Evolutionary conservation across 2,113 vertebrate species (phyloP).

Genomic region (Pholis gunnellus): DNA sequence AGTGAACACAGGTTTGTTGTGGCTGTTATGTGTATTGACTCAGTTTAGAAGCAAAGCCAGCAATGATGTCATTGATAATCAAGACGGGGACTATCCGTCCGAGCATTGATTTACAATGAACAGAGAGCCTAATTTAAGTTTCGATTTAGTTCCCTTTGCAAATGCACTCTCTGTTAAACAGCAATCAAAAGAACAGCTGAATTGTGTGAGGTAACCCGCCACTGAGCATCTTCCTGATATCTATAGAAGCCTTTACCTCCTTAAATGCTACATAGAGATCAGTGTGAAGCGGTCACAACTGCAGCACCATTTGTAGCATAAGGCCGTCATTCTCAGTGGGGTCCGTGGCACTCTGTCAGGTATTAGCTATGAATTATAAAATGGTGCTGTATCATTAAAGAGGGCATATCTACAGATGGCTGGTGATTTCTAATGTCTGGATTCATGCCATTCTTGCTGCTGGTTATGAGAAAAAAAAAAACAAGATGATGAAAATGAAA

Average conservation of each 20-base stretch:
- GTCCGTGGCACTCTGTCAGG: too few species aligned
- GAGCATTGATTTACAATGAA: conserved; percentile 9
- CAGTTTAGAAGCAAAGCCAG: neutral
- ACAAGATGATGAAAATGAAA: neutral
- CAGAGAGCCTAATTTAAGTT: neutral
- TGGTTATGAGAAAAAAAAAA: neutral
- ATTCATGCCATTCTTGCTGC: neutral
- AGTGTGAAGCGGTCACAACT: neutral
- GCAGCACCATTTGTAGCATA: neutral
- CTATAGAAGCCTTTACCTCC: neutral
- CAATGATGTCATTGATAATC: neutral
- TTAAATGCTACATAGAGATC: too few species aligned
- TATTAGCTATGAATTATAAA: too few species aligned
- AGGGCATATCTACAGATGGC: too few species aligned
- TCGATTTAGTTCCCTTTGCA: conserved; percentile 1
- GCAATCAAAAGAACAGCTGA: neutral
- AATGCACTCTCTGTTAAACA: conserved; percentile 6
- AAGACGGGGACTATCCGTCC: neutral
- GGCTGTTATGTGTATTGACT: neutral
- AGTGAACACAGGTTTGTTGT: neutral
- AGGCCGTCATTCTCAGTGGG: too few species aligned
- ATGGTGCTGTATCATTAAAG: too few species aligned
- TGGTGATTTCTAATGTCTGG: neutral
- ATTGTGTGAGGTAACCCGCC: neutral
- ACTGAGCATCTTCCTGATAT: neutral